Evolutionary conservation across 2,797 vertebrate genomes (phyloP).

Genomic region (Myotis myotis): DNA sequence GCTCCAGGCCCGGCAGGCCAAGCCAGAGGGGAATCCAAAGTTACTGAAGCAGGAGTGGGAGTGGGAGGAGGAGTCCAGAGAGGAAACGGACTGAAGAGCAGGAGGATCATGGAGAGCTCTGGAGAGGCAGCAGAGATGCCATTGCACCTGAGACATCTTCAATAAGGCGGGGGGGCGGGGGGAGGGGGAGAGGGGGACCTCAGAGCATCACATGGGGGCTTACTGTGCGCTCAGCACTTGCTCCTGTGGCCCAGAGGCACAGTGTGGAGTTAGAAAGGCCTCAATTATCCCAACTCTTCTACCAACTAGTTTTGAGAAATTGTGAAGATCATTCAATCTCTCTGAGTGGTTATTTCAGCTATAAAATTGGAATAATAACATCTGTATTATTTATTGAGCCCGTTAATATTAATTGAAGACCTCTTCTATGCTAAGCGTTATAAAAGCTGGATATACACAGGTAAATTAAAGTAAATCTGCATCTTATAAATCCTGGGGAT

Average conservation of each 20-base stretch:
- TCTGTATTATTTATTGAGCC: not conserved
- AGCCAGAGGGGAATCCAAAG: not conserved
- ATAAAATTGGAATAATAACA: not conserved
- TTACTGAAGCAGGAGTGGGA: not conserved
- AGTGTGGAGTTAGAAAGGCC: not conserved
- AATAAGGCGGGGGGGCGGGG: not conserved
- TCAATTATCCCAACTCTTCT: not conserved
- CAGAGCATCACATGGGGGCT: not conserved
- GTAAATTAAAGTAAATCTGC: not conserved
- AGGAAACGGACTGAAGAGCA: not conserved
- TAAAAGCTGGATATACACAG: not conserved
- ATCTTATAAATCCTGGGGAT: not conserved
- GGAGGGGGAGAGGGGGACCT: too few species aligned
- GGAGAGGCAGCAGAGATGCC: not conserved
- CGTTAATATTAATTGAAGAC: not conserved
- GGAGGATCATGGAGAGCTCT: not conserved
- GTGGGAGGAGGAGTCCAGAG: not conserved
- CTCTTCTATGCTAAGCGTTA: not conserved
- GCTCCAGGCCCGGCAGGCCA: not conserved
- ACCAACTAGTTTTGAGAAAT: not conserved
- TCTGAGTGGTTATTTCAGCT: conserved; percentile 15
- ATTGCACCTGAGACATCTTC: not conserved
- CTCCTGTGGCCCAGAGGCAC: not conserved
- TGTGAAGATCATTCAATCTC: not conserved
- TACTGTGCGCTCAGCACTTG: not conserved